Conservation (phyloP, 2,113 vertebrate species). For the Rhinogobius similis region DNA sequence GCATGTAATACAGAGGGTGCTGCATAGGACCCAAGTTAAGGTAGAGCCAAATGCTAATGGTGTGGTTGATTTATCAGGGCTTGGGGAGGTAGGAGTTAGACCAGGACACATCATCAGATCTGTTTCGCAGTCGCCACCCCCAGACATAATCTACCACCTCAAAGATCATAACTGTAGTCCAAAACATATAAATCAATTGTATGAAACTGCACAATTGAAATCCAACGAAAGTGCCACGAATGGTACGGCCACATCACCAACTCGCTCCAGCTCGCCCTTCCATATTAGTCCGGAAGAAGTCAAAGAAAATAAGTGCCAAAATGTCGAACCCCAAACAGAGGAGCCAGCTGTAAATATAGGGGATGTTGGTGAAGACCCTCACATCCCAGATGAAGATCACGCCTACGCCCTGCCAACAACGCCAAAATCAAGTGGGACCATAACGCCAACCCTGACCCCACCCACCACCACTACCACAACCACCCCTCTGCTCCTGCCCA, state of each 20-base stretch:
- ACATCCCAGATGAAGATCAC: conserved; percentile 94
- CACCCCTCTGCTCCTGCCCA: conserved; percentile 87
- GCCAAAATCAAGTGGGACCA: conserved; percentile 87
- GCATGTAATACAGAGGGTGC: conserved; percentile 92
- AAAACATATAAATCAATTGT: conserved; percentile 34
- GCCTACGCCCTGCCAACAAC: conserved; percentile 92
- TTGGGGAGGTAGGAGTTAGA: conserved; percentile 76
- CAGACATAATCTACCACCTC: conserved; percentile 55
- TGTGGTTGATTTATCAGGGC: conserved; percentile 79
- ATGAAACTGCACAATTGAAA: conserved; percentile 41
- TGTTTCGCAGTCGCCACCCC: conserved; percentile 43
- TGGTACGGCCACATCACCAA: conserved; percentile 77
- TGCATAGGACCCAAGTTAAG: conserved; percentile 85
- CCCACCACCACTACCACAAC: neutral
- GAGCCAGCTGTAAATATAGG: conserved; percentile 76
- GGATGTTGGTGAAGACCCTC: conserved; percentile 86
- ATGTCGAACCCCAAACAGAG: conserved; percentile 80
- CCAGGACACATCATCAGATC: conserved; percentile 70
- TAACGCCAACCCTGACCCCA: conserved; percentile 61
- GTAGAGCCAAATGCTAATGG: conserved; percentile 83
- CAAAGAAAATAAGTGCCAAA: conserved; percentile 91
- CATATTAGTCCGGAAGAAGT: conserved; percentile 88
- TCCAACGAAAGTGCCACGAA: conserved; percentile 60
- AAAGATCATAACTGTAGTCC: conserved; percentile 57
- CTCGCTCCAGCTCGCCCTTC: conserved; percentile 72